Evolutionary conservation across 2,797 vertebrate species (phyloP), one percentile per base, ranked within the genome.

Genomic region (Lepilemur ruficaudatus): DNA sequence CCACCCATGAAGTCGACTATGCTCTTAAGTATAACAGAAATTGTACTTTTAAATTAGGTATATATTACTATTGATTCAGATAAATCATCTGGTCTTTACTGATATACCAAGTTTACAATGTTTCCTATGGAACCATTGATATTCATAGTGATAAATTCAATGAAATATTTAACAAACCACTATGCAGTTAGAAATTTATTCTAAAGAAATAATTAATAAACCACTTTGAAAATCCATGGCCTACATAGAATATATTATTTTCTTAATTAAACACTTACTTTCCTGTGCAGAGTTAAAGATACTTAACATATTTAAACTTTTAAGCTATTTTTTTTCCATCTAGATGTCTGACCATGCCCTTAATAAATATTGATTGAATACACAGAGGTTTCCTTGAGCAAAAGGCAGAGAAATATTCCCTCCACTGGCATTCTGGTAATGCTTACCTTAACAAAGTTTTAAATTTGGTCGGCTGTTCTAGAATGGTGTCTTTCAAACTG

Each of bases 311-410:
- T 59, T 79, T 73, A 87, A 87, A 79, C 23, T 83, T 10, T 83
- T 10, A 30, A 57, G 78, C 20, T 96, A 73, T 80, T 75, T 93
- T 93, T 61, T 95, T 93, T 80, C 43, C 28, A 61, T 80, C 15
- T 61, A 38, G 67, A 88, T 57, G 22, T 84, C 32, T 85, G 88
- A 81, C 67, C 20, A 93, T 46, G 9, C 7, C 1, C 11, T 92
- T 88, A 80, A 59, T 95, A 78, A 84, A 50, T 32, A 80, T n/a
- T 28, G 8, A 70, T 82, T 57, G 25, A 69, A 63, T 85, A 57
- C 52, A 63, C 75, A 69, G 84, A 89, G 28, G 14, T 70, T 38
- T 80, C 30, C n/a, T 81, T 92, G 32, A 67, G 35, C 43, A 92
- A 87, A 92, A 92, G 20, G 7, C 30, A 20, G 55, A 73, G 67